These are phyloP conservation scores for Hylia prasina DNA, from an alignment of 2,113 vertebrate species.

Conservation along the genomic window DNA sequence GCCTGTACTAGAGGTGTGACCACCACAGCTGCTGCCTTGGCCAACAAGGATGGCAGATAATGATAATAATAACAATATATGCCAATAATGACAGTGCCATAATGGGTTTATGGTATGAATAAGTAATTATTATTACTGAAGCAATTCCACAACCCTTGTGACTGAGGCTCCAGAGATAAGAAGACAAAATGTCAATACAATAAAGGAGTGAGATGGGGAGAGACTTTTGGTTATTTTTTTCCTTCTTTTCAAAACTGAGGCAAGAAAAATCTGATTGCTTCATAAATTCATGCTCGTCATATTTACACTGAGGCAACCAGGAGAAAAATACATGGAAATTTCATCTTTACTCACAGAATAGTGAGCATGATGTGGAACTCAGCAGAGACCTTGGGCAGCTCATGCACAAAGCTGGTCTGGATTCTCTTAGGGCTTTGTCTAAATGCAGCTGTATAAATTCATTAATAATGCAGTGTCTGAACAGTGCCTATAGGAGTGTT, in stretches of 20 bases:
- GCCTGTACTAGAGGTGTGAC: background rate
- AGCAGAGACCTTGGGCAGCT: background rate
- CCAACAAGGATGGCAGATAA: background rate
- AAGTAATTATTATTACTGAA: background rate
- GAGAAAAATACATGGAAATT: background rate
- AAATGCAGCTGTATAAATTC: background rate
- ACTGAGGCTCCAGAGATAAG: background rate
- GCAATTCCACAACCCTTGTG: background rate
- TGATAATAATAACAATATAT: background rate
- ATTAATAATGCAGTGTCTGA: background rate
- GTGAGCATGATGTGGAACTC: background rate
- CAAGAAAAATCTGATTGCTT: background rate
- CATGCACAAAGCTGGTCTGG: background rate
- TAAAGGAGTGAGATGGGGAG: background rate
- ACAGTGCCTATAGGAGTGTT: background rate
- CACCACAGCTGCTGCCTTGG: background rate
- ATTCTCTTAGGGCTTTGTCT: background rate
- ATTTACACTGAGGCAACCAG: background rate
- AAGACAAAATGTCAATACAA: background rate
- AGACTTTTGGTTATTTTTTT: background rate
- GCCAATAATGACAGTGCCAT: background rate
- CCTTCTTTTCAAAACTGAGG: background rate
- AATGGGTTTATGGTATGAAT: background rate
- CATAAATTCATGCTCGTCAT: background rate
- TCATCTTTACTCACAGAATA: background rate